These are phyloP conservation scores for Tipula vernalis DNA, from an alignment of 2,888 invertebrate species.

Conservation along the genomic window DNA sequence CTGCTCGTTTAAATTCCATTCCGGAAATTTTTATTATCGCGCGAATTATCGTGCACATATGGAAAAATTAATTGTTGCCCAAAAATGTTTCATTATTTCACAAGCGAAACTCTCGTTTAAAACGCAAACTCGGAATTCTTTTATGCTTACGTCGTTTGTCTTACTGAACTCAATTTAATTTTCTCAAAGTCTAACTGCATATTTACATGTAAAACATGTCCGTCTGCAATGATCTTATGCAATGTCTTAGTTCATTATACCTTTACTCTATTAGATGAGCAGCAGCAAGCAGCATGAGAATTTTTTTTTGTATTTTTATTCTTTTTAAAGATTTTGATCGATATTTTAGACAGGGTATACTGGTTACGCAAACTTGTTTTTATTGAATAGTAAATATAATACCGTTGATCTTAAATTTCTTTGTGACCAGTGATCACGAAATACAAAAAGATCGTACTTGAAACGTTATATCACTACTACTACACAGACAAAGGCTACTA, in stretches of 20 bases:
- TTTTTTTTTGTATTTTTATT: too few relatives aligned
- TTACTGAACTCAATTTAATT: not conserved
- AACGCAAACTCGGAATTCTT: not conserved
- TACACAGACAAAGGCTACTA: too few relatives aligned
- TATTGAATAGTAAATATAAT: not conserved
- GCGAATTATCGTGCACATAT: not conserved
- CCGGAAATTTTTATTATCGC: not conserved
- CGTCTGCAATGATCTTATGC: not conserved
- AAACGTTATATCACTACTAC: too few relatives aligned
- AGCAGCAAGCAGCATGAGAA: not conserved
- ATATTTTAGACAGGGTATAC: not conserved
- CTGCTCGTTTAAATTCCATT: not conserved
- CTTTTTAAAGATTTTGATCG: not conserved
- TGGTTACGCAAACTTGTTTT: not conserved
- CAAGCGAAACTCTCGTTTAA: too few relatives aligned
- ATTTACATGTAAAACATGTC: not conserved
- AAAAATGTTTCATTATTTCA: too few relatives aligned
- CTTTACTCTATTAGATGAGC: not conserved
- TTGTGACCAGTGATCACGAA: not conserved
- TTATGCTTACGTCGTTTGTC: not conserved
- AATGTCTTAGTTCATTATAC: not conserved
- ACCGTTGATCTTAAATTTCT: not conserved
- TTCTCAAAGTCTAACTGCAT: not conserved
- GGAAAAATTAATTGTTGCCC: not conserved
- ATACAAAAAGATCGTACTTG: too few relatives aligned